Conservation (phyloP, 2,113 vertebrate species). For the Azemiops feae region DNA sequence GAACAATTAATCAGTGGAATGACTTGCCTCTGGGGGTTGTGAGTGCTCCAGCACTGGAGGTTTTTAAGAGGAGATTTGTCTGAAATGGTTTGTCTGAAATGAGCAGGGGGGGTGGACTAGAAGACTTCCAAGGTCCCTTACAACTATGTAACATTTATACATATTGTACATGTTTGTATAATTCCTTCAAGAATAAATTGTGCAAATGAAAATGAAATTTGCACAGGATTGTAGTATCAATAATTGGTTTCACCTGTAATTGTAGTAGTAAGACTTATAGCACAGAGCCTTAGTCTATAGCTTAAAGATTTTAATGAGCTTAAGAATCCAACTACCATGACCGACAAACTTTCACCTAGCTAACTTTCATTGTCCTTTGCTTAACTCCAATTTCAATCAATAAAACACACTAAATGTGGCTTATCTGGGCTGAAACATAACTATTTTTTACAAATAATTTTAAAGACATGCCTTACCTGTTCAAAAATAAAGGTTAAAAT, state of each 20-base stretch:
- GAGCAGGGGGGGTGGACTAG: too few species aligned
- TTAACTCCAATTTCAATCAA: background rate
- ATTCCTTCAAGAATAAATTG: background rate
- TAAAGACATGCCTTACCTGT: background rate
- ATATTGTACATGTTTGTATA: too few species aligned
- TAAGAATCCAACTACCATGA: too few species aligned
- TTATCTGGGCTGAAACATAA: background rate
- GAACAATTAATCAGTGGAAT: too few species aligned
- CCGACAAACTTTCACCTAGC: background rate
- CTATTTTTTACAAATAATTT: background rate
- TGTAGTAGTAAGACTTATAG: background rate
- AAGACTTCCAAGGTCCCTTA: too few species aligned
- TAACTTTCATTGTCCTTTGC: background rate
- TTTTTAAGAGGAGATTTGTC: too few species aligned
- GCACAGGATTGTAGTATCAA: background rate
- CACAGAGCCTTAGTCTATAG: background rate
- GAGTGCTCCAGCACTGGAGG: too few species aligned
- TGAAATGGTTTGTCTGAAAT: too few species aligned
- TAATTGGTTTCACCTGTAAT: background rate
- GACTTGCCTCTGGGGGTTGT: too few species aligned
- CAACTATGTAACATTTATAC: too few species aligned
- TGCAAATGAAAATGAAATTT: background rate
- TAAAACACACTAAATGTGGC: background rate
- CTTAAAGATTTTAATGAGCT: background rate
- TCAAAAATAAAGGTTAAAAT: conserved; percentile 6